A percentile compares a stretch with the other conserved stretches of the same genome.
Conservation (phyloP, 2,113 vertebrate species). For the Morone saxatilis region DNA sequence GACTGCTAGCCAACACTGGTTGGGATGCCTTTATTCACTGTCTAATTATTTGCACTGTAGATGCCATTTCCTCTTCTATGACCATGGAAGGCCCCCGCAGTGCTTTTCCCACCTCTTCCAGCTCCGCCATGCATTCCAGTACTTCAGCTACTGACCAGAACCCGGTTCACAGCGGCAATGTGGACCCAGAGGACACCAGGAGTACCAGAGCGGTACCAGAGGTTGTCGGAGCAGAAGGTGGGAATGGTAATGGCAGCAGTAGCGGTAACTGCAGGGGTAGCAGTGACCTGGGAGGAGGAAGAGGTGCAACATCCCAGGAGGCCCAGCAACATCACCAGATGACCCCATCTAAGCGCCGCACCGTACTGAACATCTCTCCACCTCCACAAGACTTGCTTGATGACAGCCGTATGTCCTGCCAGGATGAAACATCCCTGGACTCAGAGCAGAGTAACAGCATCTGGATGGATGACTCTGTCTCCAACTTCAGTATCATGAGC, state of each 20-base stretch:
- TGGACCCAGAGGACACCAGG: slow-evolving; percentile 87
- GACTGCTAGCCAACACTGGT: slow-evolving; percentile 92
- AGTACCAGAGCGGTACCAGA: slow-evolving; percentile 85
- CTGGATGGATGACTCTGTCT: slow-evolving; percentile 98
- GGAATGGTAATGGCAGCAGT: slow-evolving; percentile 45
- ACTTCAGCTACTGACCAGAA: slow-evolving; percentile 93
- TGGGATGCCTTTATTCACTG: slow-evolving; percentile 90
- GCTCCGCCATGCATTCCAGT: slow-evolving; percentile 92
- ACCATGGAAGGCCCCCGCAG: slow-evolving; percentile 98
- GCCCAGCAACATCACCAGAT: slow-evolving; percentile 89
- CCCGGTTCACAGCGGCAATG: slow-evolving; percentile 89
- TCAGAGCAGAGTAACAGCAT: slow-evolving; percentile 99
- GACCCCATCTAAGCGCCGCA: slow-evolving; percentile 93
- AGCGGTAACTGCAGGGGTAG: slow-evolving; percentile 50
- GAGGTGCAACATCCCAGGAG: slow-evolving; percentile 86
- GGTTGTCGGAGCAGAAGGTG: slow-evolving; percentile 63
- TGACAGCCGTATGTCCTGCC: slow-evolving; percentile 97
- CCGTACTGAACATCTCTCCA: slow-evolving; percentile 97
- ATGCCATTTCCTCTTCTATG: slow-evolving; percentile 97
- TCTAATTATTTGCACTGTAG: slow-evolving; percentile 96
- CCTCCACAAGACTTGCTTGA: slow-evolving; percentile 98
- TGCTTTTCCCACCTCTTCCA: slow-evolving; percentile 98
- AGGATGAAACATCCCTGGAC: slow-evolving; percentile 91
- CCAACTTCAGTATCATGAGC: slow-evolving; percentile 98
- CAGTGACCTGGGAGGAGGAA: slow-evolving; percentile 69